phyloP scores from a whole-genome alignment of 2,888 invertebrate genomes.

The Mesorhabditis belari region DNA sequence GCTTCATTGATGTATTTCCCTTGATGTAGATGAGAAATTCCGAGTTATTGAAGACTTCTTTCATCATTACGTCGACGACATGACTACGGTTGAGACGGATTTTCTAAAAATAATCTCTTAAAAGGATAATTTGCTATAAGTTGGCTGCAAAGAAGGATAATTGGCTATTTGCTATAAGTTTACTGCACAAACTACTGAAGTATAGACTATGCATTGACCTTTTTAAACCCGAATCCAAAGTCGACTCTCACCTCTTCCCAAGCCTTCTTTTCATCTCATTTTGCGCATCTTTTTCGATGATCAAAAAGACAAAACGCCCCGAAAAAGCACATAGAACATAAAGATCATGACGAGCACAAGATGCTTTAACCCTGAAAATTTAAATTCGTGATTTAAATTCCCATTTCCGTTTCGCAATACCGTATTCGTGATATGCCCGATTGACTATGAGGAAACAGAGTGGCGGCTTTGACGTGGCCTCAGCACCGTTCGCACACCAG shows the following conservation, averaged over 20 bases:
- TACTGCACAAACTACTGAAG: too few species aligned
- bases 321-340: slow-evolving; percentile 24
- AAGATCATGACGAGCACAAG: slow-evolving; percentile 32
- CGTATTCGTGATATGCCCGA: slow-evolving; percentile 36
- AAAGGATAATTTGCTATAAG: too few species aligned
- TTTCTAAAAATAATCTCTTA: slow-evolving; percentile 13
- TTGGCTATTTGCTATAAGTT: too few species aligned
- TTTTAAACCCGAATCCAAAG: not conserved
- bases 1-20: slow-evolving; percentile 20
- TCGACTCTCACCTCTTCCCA: too few species aligned
- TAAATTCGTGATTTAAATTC: not conserved
- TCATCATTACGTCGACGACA: slow-evolving; percentile 27
- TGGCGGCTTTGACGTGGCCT: slow-evolving; percentile 31
- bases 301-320: slow-evolving; percentile 25
- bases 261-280: slow-evolving; percentile 14
- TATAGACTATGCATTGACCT: too few species aligned
- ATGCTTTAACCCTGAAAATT: slow-evolving; percentile 24
- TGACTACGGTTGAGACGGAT: slow-evolving; percentile 24
- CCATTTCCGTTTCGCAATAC: too few species aligned
- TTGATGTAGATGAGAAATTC: slow-evolving; percentile 33
- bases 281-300: slow-evolving; percentile 32
- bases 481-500: slow-evolving; percentile 29
- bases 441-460: slow-evolving; percentile 34
- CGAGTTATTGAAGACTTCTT: slow-evolving; percentile 34
- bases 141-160: too few species aligned